Evolutionary conservation across 1,140 invertebrate species (phyloP).

Genomic region (Drosophila tani): DNA sequence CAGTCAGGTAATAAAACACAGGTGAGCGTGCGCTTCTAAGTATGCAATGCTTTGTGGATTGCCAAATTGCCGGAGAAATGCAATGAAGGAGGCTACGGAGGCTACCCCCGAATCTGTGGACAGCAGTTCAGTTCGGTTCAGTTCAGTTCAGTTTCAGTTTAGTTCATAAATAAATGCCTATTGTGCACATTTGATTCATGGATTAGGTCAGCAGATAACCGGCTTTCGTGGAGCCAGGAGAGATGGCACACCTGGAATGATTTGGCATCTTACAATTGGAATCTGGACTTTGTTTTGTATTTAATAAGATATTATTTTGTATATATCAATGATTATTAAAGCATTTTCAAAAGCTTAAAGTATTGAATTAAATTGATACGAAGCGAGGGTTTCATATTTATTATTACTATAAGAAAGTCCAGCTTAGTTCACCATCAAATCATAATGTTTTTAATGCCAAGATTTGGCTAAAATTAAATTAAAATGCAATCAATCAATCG

Average conservation of each 20-base stretch:
- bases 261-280: background rate
- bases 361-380: no score
- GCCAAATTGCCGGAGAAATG: slow-evolving; percentile 27
- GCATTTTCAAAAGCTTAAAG: no score
- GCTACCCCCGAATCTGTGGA: background rate
- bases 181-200: slow-evolving; percentile 46
- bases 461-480: background rate
- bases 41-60: slow-evolving; percentile 16
- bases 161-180: slow-evolving; percentile 52
- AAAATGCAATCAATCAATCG: background rate
- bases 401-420: no score
- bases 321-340: no score
- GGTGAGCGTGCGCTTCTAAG: slow-evolving; percentile 12
- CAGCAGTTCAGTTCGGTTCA: slow-evolving; percentile 1
- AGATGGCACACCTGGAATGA: background rate
- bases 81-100: background rate
- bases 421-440: no score
- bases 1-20: slow-evolving; percentile 45
- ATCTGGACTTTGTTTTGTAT: no score
- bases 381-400: no score
- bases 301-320: no score
- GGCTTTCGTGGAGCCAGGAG: background rate
- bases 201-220: slow-evolving; percentile 24
- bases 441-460: no score
- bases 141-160: background rate